Conservation (phyloP, 2,797 vertebrate genomes). For the Rhincodon typus region DNA sequence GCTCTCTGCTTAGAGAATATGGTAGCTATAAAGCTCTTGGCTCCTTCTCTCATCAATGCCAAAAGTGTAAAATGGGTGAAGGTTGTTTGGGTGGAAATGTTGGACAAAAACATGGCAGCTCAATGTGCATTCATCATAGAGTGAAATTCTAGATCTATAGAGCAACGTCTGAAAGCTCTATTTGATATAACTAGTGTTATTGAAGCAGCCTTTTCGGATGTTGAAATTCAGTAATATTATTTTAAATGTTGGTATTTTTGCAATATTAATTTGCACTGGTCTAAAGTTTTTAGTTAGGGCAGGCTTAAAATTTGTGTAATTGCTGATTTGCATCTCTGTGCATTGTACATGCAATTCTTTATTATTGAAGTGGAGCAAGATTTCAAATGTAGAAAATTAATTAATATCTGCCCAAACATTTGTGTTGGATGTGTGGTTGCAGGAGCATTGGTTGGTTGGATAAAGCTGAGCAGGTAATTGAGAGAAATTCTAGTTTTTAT, state of each 20-base stretch:
- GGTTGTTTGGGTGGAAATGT: background rate
- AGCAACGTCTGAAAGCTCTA: background rate
- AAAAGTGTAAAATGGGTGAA: background rate
- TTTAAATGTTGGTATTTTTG: background rate
- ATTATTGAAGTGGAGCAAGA: background rate
- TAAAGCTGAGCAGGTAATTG: background rate
- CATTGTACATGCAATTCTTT: background rate
- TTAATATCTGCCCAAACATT: no score
- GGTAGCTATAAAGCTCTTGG: background rate
- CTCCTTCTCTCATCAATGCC: background rate
- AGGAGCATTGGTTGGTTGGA: background rate
- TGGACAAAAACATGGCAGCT: no score
- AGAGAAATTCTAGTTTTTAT: background rate
- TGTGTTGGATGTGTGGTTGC: no score
- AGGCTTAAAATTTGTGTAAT: background rate
- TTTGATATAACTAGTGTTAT: background rate
- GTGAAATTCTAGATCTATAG: background rate
- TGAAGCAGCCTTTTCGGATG: background rate
- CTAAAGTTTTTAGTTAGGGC: background rate
- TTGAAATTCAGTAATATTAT: background rate
- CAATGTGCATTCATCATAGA: background rate
- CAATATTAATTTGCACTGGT: background rate
- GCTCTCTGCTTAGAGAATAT: background rate
- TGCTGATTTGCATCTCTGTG: background rate
- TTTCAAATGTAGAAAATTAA: background rate